Evolutionary conservation across 2,888 invertebrate genomes (phyloP).

Genomic region (Entomobrya multifasciata): DNA sequence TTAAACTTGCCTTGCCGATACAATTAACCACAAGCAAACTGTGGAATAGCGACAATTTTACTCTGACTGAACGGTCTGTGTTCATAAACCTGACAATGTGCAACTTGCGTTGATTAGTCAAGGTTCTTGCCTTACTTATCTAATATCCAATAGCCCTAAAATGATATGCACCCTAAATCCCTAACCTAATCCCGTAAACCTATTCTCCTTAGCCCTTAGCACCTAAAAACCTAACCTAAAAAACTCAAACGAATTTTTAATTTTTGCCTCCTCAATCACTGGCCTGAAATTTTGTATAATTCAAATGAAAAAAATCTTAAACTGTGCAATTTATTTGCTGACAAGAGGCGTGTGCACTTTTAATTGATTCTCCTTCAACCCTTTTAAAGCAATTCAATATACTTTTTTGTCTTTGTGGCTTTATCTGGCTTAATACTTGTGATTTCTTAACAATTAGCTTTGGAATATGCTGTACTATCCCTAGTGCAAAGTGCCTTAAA

Average conservation of each 20-base stretch:
- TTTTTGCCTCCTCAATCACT: background rate
- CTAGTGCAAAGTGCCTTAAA: slow-evolving; percentile 27
- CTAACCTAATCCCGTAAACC: no score
- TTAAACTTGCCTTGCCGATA: slow-evolving; percentile 18
- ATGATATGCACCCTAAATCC: background rate
- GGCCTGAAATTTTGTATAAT: slow-evolving; percentile 38
- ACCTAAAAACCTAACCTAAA: background rate
- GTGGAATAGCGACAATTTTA: background rate
- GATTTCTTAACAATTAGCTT: slow-evolving; percentile 27
- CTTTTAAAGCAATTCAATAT: background rate
- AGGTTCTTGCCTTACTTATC: slow-evolving; percentile 1
- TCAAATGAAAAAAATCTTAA: no score
- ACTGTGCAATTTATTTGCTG: slow-evolving; percentile 8
- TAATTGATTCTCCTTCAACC: background rate
- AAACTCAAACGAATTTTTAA: background rate
- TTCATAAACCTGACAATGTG: background rate
- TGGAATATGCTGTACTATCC: slow-evolving; percentile 39
- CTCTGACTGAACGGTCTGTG: slow-evolving; percentile 28
- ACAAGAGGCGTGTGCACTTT: background rate
- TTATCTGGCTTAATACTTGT: slow-evolving; percentile 27
- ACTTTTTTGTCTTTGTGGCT: slow-evolving; percentile 49
- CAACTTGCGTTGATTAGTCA: background rate
- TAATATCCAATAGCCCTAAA: slow-evolving; percentile 19
- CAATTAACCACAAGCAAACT: slow-evolving; percentile 11
- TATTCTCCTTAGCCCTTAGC: background rate